A percentile compares a stretch with the other conserved stretches of the same genome.
Conservation (phyloP, 1,140 invertebrate genomes). For the Zelostemma sp. region DNA sequence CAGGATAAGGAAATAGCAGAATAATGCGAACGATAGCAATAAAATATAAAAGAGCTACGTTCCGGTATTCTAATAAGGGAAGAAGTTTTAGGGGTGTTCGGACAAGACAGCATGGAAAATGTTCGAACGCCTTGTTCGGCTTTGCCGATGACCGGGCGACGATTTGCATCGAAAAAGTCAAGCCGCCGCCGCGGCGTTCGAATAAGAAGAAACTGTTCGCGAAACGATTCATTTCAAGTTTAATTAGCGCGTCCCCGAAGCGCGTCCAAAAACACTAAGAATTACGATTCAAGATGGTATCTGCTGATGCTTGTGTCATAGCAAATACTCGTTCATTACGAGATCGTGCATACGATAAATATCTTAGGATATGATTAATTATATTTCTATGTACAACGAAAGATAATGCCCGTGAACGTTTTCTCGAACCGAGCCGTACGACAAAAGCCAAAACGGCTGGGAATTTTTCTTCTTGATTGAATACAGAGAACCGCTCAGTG, state of each 20-base stretch:
- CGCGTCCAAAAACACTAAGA: constrained; percentile 48
- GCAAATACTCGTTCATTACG: constrained; percentile 57
- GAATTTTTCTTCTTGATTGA: too few species aligned
- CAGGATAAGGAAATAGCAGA: constrained; percentile 40
- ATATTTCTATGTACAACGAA: constrained; percentile 47
- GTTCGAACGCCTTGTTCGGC: constrained; percentile 62
- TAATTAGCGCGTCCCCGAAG: constrained; percentile 58
- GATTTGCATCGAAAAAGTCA: constrained; percentile 55
- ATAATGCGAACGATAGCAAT: constrained; percentile 39
- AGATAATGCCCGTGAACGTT: not conserved
- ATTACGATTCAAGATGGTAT: constrained; percentile 23
- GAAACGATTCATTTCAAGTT: constrained; percentile 52
- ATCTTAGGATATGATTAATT: constrained; percentile 65
- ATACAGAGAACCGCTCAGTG: too few species aligned
- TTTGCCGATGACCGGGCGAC: constrained; percentile 32
- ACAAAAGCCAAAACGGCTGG: too few species aligned
- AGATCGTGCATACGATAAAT: constrained; percentile 69
- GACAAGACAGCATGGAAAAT: constrained; percentile 59
- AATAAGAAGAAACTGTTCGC: constrained; percentile 66
- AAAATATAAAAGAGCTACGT: constrained; percentile 35
- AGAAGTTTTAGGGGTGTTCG: constrained; percentile 50
- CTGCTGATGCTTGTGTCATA: constrained; percentile 53
- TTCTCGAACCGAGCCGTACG: not conserved
- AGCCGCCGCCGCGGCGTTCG: constrained; percentile 58
- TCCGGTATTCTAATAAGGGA: constrained; percentile 58